Evolutionary conservation across 2,797 vertebrate species (phyloP), one percentile per base, ranked within the genome.

Genomic region (Microchirus variegatus): DNA sequence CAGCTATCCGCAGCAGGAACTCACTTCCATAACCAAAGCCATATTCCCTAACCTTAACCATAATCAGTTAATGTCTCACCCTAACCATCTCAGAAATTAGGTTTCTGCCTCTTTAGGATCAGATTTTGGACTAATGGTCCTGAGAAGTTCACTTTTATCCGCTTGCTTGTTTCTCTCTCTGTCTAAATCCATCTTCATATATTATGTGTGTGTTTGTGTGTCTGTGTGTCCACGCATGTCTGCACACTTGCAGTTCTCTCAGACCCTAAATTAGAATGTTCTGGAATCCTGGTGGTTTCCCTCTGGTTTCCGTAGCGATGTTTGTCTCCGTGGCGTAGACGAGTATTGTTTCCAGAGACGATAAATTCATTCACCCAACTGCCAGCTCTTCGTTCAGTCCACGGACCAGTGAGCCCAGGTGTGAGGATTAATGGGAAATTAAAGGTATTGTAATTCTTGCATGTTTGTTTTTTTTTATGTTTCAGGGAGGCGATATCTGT

Each of bases 401-500:
- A 12, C 59, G 14, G 61, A 40, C 71, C 73, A 63, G 59, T 51
- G 50, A 73, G 55, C 81, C 62, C 17, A 82, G 66, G 75, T 68
- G 60, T 64, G 63, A 44, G 50, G 59, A 59, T 63, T 70, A 56
- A 84, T 72, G 58, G 76, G n/a, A n/a, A n/a, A n/a, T n/a, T n/a
- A 55, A 47, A 73, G 45, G 22, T 40, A 14, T 63, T 68, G 43
- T 44, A 61, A 71, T 63, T 41, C 65, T 56, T 64, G 37, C 56
- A 19, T 86, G 66, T 69, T 31, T 70, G 74, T 22, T 78, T 69
- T 59, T 31, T 70, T 75, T 22, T 78, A 37, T 77, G 61, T 82
- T 78, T 64, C 91, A 99, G 97, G 88, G 97, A 99, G 89, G 97
- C 97, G 14, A 98, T 99, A 68, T 95, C 96, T 63, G 92, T 97